Base-by-base conservation (phyloP, 2,888 invertebrate species). In the Epinotia nisella region DNA sequence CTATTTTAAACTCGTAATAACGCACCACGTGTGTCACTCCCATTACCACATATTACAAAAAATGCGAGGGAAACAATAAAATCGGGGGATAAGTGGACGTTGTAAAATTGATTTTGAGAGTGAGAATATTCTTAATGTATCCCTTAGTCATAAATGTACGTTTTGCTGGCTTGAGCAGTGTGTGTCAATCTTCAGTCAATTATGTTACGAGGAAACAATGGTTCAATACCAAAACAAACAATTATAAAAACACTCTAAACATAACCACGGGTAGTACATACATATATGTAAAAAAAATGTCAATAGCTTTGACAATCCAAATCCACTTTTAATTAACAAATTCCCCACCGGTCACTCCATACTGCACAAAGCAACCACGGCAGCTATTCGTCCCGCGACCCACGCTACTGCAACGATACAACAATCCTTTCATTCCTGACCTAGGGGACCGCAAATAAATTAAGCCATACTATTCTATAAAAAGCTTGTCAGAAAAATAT, bases 41-140 rank as follows among this genome's bases (percentile, higher is more conserved):
- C 92, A 93, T 93, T 93, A 93, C 91, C 93, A 91, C 93, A 92
- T 93, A 93, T 93, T 93, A 93, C 92, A 92, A 92, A 93, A 93
- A 93, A 90, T 88, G 87, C 65, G 75, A 86, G 87, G 90, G 90
- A 92, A 93, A 93, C 93, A 92, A 93, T 92, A 92, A 93, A 92
- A 88, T 78, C 80, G 81, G 83, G 83, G 84, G 84, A 83, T 82
- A 81, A 81, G 81, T 88, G 87, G 87, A 87, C 86, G 82, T 77
- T 90, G 90, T 90, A 90, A 91, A 92, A 89, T 90, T 90, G 87
- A 73, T 73, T 74, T 41, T 70, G 35, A 60, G 53, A 53, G 19
- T 13, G 35, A 53, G 59, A 41, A n/a, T 19, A 59, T 49, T 49
- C 45, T 17, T 19, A 35, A 45, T 58, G 9, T 11, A 4, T n/a